phyloP scores from a whole-genome alignment of 2,113 vertebrate genomes.

The Notiomystis cincta region DNA sequence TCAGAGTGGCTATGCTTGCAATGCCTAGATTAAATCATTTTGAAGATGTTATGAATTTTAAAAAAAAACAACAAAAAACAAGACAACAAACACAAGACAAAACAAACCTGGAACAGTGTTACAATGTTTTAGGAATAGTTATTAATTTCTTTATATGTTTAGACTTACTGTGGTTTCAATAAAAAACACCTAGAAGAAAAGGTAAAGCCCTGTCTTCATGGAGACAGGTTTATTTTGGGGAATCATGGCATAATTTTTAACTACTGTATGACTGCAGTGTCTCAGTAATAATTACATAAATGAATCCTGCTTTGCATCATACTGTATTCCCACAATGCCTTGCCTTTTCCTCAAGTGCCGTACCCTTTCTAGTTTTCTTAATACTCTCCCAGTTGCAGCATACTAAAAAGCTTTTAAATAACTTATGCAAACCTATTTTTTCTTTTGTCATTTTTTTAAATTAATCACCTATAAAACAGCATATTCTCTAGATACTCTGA shows the following conservation, averaged over 20 bases:
- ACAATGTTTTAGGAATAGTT: background rate
- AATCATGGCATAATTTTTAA: background rate
- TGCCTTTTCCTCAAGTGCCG: background rate
- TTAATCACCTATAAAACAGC: constrained; percentile 36
- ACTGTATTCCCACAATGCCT: background rate
- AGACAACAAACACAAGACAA: background rate
- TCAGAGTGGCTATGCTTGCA: background rate
- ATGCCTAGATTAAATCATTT: background rate
- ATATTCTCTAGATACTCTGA: background rate
- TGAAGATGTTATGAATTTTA: background rate
- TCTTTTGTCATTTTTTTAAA: background rate
- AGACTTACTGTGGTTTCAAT: background rate
- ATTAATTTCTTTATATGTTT: background rate
- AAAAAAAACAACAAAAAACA: background rate
- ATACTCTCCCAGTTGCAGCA: background rate
- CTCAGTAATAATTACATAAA: background rate
- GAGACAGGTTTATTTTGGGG: background rate
- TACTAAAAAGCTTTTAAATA: constrained; percentile 28
- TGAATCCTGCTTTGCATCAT: background rate
- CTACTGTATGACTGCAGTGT: background rate
- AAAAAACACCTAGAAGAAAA: background rate
- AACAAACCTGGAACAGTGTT: background rate
- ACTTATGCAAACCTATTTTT: background rate
- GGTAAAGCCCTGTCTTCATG: background rate
- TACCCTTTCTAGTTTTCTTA: constrained; percentile 8